phyloP scores from a whole-genome alignment of 2,888 invertebrate species.

The Blastobasis adustella region DNA sequence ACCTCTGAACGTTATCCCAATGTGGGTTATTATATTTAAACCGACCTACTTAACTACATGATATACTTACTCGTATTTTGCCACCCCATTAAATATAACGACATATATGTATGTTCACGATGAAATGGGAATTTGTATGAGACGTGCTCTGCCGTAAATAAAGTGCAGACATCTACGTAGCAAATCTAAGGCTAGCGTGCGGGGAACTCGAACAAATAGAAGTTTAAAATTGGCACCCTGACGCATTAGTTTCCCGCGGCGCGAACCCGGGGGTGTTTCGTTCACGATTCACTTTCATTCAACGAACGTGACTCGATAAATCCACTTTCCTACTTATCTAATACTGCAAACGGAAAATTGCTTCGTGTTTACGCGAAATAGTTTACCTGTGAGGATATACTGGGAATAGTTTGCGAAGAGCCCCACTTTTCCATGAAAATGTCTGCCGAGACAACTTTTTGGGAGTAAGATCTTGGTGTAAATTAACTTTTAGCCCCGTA shows the following conservation, averaged over 20 bases:
- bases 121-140: too few species aligned
- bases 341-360: slow-evolving; percentile 12
- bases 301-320: slow-evolving; percentile 48
- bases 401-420: slow-evolving; percentile 6
- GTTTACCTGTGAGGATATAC: slow-evolving; percentile 11
- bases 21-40: too few species aligned
- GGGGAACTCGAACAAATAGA: neutral
- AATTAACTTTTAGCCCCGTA: slow-evolving; percentile 30
- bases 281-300: slow-evolving; percentile 47
- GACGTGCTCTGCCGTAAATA: too few species aligned
- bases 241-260: slow-evolving; percentile 30
- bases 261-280: slow-evolving; percentile 25
- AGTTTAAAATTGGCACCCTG: slow-evolving; percentile 26
- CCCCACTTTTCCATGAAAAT: neutral
- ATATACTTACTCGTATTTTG: too few species aligned
- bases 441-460: neutral
- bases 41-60: too few species aligned
- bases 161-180: too few species aligned
- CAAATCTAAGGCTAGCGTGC: too few species aligned
- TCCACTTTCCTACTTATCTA: slow-evolving; percentile 47
- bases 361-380: slow-evolving; percentile 11
- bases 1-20: neutral
- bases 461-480: slow-evolving; percentile 10
- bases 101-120: too few species aligned
- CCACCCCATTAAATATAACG: too few species aligned